Conservation (phyloP, 1,140 invertebrate species). For the Sycophila sp. region DNA sequence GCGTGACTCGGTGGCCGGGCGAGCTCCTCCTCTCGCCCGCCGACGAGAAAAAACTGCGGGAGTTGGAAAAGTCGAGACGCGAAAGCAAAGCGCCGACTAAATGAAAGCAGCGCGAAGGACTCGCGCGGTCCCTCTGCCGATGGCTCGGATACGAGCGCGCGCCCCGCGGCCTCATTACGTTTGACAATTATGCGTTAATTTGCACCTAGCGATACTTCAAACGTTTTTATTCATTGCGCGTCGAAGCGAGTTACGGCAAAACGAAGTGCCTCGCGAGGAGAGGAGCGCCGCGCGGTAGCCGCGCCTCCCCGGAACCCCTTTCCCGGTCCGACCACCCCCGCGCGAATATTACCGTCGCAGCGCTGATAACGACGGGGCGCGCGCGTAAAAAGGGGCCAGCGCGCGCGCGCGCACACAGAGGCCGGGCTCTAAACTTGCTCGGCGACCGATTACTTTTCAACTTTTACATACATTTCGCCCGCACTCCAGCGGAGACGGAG, state of each 20-base stretch:
- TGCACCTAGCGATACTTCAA: conserved; percentile 66
- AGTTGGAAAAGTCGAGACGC: conserved; percentile 12
- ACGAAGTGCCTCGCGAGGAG: background rate
- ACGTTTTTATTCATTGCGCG: conserved; percentile 67
- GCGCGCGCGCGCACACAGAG: background rate
- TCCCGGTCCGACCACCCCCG: background rate
- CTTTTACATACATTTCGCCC: conserved; percentile 49
- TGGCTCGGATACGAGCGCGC: conserved; percentile 26
- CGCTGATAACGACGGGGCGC: background rate
- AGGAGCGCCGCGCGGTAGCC: background rate
- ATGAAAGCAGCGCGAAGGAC: conserved; percentile 37
- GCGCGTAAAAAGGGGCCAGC: background rate
- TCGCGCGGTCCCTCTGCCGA: conserved; percentile 30
- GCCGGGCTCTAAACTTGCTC: conserved; percentile 11
- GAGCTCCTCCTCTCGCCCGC: too few relatives aligned
- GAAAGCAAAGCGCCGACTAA: conserved; percentile 16
- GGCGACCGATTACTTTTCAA: conserved; percentile 44
- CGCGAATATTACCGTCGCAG: background rate
- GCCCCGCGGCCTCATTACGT: conserved; percentile 60
- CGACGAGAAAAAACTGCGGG: conserved; percentile 37
- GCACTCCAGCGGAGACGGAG: conserved; percentile 41
- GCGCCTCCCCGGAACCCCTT: background rate
- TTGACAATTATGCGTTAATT: conserved; percentile 69
- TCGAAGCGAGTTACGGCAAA: conserved; percentile 54
- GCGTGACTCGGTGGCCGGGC: conserved; percentile 36